phyloP scores from a whole-genome alignment of 2,113 vertebrate genomes.

The Campylomormyrus tamandua region DNA sequence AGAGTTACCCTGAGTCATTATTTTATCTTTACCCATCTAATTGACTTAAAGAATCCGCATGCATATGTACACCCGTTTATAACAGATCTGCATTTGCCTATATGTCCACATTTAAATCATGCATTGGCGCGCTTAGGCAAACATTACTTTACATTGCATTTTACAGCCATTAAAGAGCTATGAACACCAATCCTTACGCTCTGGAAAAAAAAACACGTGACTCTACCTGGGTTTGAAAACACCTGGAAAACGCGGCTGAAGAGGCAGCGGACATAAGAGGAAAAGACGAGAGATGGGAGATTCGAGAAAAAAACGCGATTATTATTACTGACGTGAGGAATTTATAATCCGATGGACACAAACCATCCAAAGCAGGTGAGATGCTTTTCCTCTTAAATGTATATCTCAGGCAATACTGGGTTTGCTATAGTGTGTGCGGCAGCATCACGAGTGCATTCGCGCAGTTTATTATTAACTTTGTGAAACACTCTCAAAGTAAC shows the following conservation, averaged over 20 bases:
- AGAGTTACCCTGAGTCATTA: not conserved
- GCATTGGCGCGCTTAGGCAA: not conserved
- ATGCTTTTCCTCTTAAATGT: not conserved
- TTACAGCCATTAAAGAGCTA: not conserved
- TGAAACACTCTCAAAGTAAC: not conserved
- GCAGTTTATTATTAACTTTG: conserved; percentile 1
- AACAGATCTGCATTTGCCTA: not conserved
- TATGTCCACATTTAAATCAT: not conserved
- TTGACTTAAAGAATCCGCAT: not conserved
- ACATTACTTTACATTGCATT: not conserved
- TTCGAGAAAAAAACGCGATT: not conserved
- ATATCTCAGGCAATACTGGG: not conserved
- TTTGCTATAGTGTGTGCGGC: not conserved
- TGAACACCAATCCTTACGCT: not conserved
- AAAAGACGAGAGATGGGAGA: not conserved
- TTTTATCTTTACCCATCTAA: not conserved
- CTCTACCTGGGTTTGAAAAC: conserved; percentile 13
- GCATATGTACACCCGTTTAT: not conserved
- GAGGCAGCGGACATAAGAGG: not conserved
- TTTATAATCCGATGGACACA: conserved; percentile 16
- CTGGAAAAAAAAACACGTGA: conserved; percentile 12
- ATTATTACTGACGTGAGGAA: not conserved
- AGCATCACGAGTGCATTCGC: not conserved
- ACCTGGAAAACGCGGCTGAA: not conserved
- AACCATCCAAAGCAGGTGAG: conserved; percentile 14